Percentiles rank a stretch among this genome's conserved stretches.
Evolutionary conservation across 2,888 invertebrate genomes (phyloP).

Genomic region (Volucella zonaria): DNA sequence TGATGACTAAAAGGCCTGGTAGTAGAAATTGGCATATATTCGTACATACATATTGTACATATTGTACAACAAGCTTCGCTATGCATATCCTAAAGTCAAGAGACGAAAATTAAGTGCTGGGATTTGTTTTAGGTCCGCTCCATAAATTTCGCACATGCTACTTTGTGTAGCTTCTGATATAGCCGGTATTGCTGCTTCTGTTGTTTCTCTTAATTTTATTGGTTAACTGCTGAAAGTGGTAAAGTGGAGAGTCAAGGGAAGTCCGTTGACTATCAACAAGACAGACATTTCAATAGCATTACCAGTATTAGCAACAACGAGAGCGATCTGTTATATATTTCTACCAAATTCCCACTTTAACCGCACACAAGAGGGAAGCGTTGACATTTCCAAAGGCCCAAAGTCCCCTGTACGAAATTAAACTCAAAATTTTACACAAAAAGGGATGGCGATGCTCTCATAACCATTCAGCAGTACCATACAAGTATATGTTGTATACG

Average conservation of each 20-base stretch:
- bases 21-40: slow-evolving; percentile 22
- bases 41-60: not conserved
- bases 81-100: slow-evolving; percentile 25
- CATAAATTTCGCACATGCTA: slow-evolving; percentile 66
- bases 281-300: slow-evolving; percentile 49
- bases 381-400: not conserved
- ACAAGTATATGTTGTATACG: slow-evolving; percentile 29
- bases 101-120: slow-evolving; percentile 67
- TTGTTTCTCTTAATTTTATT: slow-evolving; percentile 10
- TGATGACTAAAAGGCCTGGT: slow-evolving; percentile 58
- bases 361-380: slow-evolving; percentile 21
- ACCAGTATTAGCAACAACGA: slow-evolving; percentile 40
- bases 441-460: slow-evolving; percentile 55
- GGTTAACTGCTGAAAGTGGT: not conserved
- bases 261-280: slow-evolving; percentile 34
- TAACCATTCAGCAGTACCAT: slow-evolving; percentile 33
- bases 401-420: slow-evolving; percentile 25
- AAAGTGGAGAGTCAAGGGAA: not conserved
- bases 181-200: not conserved
- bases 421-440: slow-evolving; percentile 68
- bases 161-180: not conserved
- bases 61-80: not conserved
- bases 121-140: slow-evolving; percentile 61
- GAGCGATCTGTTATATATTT: slow-evolving; percentile 37
- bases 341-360: slow-evolving; percentile 42